Evolutionary conservation across 2,888 invertebrate genomes (phyloP), one percentile per base, ranked within the genome.

Genomic region (Cyclophora punctaria): DNA sequence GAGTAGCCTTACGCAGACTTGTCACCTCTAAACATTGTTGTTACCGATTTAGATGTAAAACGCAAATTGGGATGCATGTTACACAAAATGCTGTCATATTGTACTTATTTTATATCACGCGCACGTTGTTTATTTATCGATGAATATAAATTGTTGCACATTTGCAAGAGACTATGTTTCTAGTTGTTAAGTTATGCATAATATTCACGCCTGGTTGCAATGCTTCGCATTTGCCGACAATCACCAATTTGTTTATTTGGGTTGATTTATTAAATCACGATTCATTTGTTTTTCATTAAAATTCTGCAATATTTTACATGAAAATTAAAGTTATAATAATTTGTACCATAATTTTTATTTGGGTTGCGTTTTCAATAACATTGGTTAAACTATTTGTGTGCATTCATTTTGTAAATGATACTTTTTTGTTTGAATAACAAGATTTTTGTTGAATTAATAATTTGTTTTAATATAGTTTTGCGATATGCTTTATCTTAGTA

Each of bases 221-320:
- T 75, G 87, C 87, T 87, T 87, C 80, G 87, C 86, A 84, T 86
- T 82, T 77, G 77, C 83, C 78, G 65, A 78, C 74, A 69, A 71
- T 69, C 53, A 49, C 44, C 50, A 46, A 50, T 48, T 46, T 47
- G 34, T 52, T 44, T 55, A 56, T 44, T 49, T 53, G 48, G 53
- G 48, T 45, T 55, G 37, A 37, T 37, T 37, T 37, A 5, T 37
- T 5, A 4, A 37, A 37, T 37, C 37, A 37, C 37, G 37, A 37
- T 5, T 4, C 37, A 20, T 20, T 20, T 20, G 20, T 20, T 20
- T 20, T 20, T 20, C 20, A 20, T 20, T 20, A 20, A 20, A 20
- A 20, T 20, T 20, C 20, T 20, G 20, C 20, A 48, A 56, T 46
- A 48, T 35, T 7, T 52, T 42, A 43, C 7, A 44, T 41, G 35